These are phyloP conservation scores for Tetramorium simillimum DNA, from an alignment of 1,140 invertebrate genomes.

Conservation along the genomic window DNA sequence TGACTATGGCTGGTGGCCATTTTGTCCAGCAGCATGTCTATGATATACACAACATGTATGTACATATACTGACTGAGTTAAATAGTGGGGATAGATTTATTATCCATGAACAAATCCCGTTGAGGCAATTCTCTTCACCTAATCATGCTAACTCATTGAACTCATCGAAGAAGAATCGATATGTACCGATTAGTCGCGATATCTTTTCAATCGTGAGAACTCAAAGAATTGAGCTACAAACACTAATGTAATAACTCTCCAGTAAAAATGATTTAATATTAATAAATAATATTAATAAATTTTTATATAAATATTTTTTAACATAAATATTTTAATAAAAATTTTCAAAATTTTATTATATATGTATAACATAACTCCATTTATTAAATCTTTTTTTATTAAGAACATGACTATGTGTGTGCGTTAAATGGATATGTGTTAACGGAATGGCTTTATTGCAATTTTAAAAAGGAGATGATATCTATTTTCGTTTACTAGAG, in stretches of 20 bases:
- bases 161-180: not conserved
- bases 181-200: not conserved
- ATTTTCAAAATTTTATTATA: not conserved
- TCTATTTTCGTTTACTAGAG: not conserved
- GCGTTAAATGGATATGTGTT: not conserved
- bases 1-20: slow-evolving; percentile 67
- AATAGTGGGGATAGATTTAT: slow-evolving; percentile 60
- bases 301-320: too few species aligned
- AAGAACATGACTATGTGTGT: not conserved
- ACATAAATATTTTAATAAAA: not conserved
- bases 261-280: not conserved
- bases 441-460: not conserved
- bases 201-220: not conserved
- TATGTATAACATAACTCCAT: not conserved
- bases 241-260: not conserved
- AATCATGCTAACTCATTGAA: not conserved
- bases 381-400: not conserved
- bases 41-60: slow-evolving; percentile 63
- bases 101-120: slow-evolving; percentile 40
- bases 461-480: not conserved
- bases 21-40: slow-evolving; percentile 56
- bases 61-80: slow-evolving; percentile 59
- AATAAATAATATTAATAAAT: too few species aligned
- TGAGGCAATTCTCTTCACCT: not conserved
- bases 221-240: not conserved